These are phyloP conservation scores for Drosophila formosana DNA, from an alignment of 2,888 invertebrate genomes.

Conservation along the genomic window DNA sequence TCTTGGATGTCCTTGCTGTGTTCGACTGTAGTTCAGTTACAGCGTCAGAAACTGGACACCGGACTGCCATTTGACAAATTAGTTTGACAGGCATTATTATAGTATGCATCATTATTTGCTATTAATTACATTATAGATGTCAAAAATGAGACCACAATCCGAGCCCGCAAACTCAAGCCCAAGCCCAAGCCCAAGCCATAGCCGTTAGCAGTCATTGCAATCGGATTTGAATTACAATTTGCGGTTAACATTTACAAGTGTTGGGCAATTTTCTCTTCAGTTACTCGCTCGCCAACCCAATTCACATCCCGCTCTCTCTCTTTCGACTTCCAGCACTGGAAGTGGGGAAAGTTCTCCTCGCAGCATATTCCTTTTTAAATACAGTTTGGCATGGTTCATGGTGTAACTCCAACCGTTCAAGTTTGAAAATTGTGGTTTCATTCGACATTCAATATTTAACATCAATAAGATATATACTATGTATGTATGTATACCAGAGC, in stretches of 20 bases:
- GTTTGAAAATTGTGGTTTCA: too few relatives aligned
- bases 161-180: constrained; percentile 4
- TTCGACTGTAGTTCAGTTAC: not conserved
- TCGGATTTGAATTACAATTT: constrained; percentile 44
- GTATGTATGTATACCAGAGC: too few relatives aligned
- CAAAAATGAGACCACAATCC: constrained; percentile 16
- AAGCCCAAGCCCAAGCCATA: not conserved
- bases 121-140: constrained; percentile 26
- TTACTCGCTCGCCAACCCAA: constrained; percentile 3
- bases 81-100: constrained; percentile 23
- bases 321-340: constrained; percentile 41
- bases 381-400: not conserved
- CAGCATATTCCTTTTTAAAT: not conserved
- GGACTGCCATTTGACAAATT: constrained; percentile 19
- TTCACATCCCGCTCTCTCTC: not conserved
- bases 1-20: not conserved
- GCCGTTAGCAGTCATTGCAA: constrained; percentile 29
- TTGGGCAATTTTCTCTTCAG: constrained; percentile 47
- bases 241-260: constrained; percentile 18
- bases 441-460: too few relatives aligned
- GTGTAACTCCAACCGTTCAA: too few relatives aligned
- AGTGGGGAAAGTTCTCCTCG: not conserved
- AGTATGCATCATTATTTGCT: constrained; percentile 29
- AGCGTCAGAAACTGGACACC: not conserved
- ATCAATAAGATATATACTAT: too few relatives aligned